Evolutionary conservation across 2,113 vertebrate species (phyloP), one percentile per base, ranked within the genome.

Genomic region (Dipodomys merriami): DNA sequence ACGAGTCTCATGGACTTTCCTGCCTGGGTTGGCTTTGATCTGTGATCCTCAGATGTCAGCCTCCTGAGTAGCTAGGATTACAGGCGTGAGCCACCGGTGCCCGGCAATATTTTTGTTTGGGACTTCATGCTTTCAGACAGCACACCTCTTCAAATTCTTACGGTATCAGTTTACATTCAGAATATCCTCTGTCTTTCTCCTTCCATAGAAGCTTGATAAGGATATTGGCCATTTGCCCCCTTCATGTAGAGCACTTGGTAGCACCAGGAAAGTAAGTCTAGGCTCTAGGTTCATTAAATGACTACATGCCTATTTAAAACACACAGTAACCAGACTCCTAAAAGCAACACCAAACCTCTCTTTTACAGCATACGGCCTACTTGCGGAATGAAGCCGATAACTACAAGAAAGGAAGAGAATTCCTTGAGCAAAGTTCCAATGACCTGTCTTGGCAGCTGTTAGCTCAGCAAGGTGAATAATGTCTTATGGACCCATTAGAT

Each of bases 381-480:
- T 5, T 94, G 22, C 94, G 77, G 88, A 64, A 46, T 3, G 78
- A 27, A 16, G 87, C 0, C 30, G 27, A 88, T 9, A 16, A 46
- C 7, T 95, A 86, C 7, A 6, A 0, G 16, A 29, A 30, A 5
- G 64, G 2, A 67, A 44, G 62, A 69, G 33, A 83, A 6, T 2
- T 4, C 12, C 39, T 93, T 1, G 0, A 0, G 11, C 1, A 62
- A 1, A 0, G 8, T 8, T 83, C 65, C 16, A 18, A 29, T 6
- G 35, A 93, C 29, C 60, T 85, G 60, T 90, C 85, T n/a, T 91
- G 85, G 95, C 13, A 95, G 6, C 62, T 96, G 29, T 30, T 89
- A 73, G 29, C 18, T 68, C 35, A 76, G 22, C 87, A 96, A 16
- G 49, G 96, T 97, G 88, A 96, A 96, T 95, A 57, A 67, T 10